Conservation (phyloP, 2,888 invertebrate genomes). For the Xestia c-nigrum region DNA sequence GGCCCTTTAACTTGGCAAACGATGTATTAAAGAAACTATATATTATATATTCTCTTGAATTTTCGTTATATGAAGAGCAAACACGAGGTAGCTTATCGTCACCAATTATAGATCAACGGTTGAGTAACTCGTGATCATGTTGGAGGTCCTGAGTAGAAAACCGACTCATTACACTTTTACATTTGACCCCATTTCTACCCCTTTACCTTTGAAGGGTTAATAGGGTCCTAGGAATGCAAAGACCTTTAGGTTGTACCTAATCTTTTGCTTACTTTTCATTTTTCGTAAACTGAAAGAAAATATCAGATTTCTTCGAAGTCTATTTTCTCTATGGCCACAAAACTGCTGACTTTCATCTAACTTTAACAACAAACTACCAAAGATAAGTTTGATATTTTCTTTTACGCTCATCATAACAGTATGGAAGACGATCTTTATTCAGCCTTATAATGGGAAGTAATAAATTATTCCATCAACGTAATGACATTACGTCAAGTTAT, state of each 20-base stretch:
- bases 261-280: slow-evolving; percentile 15
- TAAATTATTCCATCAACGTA: slow-evolving; percentile 63
- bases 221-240: not conserved
- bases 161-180: not conserved
- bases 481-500: slow-evolving; percentile 55
- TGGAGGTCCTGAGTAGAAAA: not conserved
- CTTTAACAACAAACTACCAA: slow-evolving; percentile 30
- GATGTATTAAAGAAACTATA: not conserved
- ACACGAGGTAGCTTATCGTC: too few species aligned
- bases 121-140: too few species aligned
- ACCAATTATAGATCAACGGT: too few species aligned
- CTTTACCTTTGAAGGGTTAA: not conserved
- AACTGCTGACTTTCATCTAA: slow-evolving; percentile 36
- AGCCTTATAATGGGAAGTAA: slow-evolving; percentile 46
- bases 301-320: slow-evolving; percentile 4
- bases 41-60: too few species aligned
- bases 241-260: not conserved
- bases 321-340: slow-evolving; percentile 20
- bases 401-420: slow-evolving; percentile 26
- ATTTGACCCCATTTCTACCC: not conserved
- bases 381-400: slow-evolving; percentile 41
- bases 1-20: not conserved
- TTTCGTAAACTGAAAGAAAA: not conserved
- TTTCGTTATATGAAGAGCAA: too few species aligned
- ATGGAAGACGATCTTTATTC: slow-evolving; percentile 36